Percentiles rank a stretch among this genome's conserved stretches.
Conservation (phyloP, 37 sponge, comb jelly and placozoan genomes). For the Halichondria panicea region DNA sequence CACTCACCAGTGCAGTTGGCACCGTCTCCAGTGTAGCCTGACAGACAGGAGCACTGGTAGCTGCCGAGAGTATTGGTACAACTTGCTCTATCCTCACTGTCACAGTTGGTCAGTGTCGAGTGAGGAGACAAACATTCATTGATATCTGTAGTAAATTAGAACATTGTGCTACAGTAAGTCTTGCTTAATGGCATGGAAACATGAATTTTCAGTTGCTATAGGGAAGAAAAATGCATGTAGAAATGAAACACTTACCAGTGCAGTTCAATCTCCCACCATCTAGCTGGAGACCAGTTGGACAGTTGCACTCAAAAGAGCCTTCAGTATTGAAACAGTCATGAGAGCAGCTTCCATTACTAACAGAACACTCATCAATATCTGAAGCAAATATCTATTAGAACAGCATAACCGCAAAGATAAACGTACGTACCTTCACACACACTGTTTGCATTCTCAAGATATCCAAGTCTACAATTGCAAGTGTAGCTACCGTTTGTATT, state of each 20-base stretch:
- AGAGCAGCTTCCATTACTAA: not conserved
- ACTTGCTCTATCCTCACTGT: conserved; percentile 7
- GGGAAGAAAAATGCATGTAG: too few relatives aligned
- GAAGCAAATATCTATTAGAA: not conserved
- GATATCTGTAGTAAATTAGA: conserved; percentile 28
- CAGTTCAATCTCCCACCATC: too few relatives aligned
- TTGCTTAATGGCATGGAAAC: too few relatives aligned
- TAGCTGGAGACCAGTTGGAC: not conserved
- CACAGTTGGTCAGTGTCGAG: too few relatives aligned
- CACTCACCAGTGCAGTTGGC: conserved; percentile 7
- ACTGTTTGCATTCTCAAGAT: not conserved
- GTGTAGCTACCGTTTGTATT: not conserved
- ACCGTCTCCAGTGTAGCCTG: conserved; percentile 21
- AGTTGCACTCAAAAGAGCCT: not conserved
- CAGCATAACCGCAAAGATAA: not conserved
- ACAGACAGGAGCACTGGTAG: conserved; percentile 10
- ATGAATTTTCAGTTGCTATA: too few relatives aligned
- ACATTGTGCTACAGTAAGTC: not conserved
- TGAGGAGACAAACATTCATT: conserved; percentile 30
- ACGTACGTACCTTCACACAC: not conserved
- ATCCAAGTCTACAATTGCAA: not conserved
- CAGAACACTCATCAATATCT: conserved; percentile 17
- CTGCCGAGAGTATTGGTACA: conserved; percentile 27
- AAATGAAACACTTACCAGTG: too few relatives aligned
- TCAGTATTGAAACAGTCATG: not conserved